Evolutionary conservation across 2,888 invertebrate species (phyloP), one percentile per base, ranked within the genome.

Genomic region (Machimus rusticus): DNA sequence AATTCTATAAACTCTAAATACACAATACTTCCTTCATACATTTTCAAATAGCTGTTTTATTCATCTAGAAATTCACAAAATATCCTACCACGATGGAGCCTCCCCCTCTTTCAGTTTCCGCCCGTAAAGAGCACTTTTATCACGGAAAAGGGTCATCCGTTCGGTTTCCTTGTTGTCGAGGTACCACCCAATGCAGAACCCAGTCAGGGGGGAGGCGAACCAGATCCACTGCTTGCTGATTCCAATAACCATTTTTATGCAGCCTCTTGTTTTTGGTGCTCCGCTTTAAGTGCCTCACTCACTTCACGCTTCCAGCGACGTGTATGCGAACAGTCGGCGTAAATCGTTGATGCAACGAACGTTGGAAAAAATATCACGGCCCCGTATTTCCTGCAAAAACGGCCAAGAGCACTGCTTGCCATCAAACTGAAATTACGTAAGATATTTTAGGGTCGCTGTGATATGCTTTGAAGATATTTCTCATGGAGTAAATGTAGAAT

Each of bases 71-170:
- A 19, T 37, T 23, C 5, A 74, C 6, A 14, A 46, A 46, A 14
- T 46, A 46, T 46, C 87, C 90, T 90, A 93, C 97, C 97, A 97
- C 14, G 96, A 94, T 87, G 97, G 97, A 89, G 93, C 91, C 88
- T 96, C 95, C 8, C 95, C 96, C 89, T 94, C 94, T 89, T 95
- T 94, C 1, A 95, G 93, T 66, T 91, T 93, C 87, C 95, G 94
- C 31, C 96, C 96, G 91, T 95, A 98, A 57, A 98, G 92, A 81
- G 95, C 94, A 90, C 97, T 97, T 91, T 96, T 97, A 91, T 98
- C 97, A 88, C 97, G 94, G 91, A 95, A 98, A 89, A 92, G 93
- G 0, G 94, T 93, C 95, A 97, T 95, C 87, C 97, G 94, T 88
- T 95, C 93, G 0, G 95, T 95, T 93, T 97, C 97, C 89, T 94